Evolutionary conservation across 2,113 vertebrate species (phyloP), one percentile per base, ranked within the genome.

Genomic region (Sterna hirundo): DNA sequence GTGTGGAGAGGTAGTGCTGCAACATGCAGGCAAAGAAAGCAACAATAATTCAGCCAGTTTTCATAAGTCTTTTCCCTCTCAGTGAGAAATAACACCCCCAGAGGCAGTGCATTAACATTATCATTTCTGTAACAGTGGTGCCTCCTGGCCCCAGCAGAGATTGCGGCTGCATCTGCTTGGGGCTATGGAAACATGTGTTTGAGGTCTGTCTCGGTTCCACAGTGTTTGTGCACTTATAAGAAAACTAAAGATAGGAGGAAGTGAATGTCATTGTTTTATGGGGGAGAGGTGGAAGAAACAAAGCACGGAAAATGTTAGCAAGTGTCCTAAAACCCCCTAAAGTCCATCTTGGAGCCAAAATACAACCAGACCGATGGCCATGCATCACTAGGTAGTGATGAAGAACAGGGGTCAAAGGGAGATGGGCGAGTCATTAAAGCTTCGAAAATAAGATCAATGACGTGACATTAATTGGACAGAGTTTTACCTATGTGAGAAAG

Each of bases 11-110:
- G 55, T 17, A 54, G 49, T 51, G 34, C 54, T 58, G 55, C 36
- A 70, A 58, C 15, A 10, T 11, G 29, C 51, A 65, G 55, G 15
- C 68, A 86, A 66, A 51, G 34, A 54, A 91, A 92, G 13, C 38
- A 49, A 38, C n/a, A 71, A 34, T 58, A 93, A 79, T 76, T 84
- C 74, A 79, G 49, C 21, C 78, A 62, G 47, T 78, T 96, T 92
- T 90, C 76, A 30, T 38, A 60, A 70, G 70, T 16, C 23, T 77
- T 79, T 83, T 66, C 26, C 49, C 42, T 83, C 79, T 60, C 26
- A 17, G 71, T 30, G 79, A 83, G 64, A 74, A 18, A n/a, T 42
- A 66, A 64, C 71, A 71, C 12, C 15, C 75, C 68, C 42, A 34
- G 20, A 62, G 76, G 46, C 68, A 78, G 46, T 75, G 46, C 79